These are phyloP conservation scores for Montipora capricornis DNA, from an alignment of 64 coral and sea anemone genomes.

Conservation along the genomic window DNA sequence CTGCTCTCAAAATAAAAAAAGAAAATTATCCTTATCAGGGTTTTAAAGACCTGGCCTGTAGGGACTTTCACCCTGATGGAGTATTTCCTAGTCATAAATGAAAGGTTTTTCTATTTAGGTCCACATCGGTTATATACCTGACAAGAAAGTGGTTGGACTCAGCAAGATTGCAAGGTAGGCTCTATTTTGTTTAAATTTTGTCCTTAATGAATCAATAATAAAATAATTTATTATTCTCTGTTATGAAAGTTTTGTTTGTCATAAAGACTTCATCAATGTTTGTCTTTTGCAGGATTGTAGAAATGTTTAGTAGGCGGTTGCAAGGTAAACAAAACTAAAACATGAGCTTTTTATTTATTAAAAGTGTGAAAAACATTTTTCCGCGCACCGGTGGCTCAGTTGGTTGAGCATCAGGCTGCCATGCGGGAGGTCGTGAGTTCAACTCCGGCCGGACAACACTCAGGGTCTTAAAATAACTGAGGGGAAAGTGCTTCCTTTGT, in stretches of 20 bases:
- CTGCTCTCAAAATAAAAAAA: no score
- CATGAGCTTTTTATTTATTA: neutral
- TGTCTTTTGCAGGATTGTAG: constrained; percentile 83
- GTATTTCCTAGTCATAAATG: no score
- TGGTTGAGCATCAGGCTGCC: no score
- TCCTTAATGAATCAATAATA: neutral
- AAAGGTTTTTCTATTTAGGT: constrained; percentile 69
- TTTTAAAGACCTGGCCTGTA: no score
- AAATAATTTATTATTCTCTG: neutral
- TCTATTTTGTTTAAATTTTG: neutral
- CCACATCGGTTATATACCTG: constrained; percentile 93
- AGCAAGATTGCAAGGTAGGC: constrained; percentile 95
- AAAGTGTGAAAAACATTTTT: neutral
- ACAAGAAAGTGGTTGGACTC: constrained; percentile 91
- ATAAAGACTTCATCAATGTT: neutral
- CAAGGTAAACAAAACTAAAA: constrained; percentile 70
- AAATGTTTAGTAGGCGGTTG: constrained; percentile 93
- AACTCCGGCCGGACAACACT: no score
- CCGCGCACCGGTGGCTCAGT: no score
- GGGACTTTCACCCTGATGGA: no score
- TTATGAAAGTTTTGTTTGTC: neutral
- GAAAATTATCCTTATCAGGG: no score
- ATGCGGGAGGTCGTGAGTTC: no score
- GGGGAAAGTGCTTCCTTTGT: no score
- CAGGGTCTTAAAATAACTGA: no score